Conservation (phyloP, 2,797 vertebrate genomes). For the Glossophaga mutica region DNA sequence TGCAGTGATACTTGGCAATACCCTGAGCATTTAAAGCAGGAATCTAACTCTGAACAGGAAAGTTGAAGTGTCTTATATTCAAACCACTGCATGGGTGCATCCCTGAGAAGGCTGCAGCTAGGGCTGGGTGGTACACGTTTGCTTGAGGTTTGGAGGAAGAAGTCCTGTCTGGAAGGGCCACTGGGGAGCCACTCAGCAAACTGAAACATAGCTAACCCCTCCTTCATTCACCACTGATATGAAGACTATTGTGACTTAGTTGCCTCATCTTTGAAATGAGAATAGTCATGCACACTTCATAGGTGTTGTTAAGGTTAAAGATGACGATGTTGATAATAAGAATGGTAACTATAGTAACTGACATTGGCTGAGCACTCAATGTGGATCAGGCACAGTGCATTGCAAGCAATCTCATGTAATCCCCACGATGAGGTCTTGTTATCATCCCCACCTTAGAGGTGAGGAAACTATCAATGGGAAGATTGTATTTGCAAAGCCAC, state of each 20-base stretch:
- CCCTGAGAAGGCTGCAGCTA: no score
- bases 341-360: background rate
- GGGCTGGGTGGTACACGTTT: rapidly evolving
- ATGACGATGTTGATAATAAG: no score
- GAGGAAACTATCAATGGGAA: background rate
- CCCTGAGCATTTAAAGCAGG: background rate
- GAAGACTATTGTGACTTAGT: background rate
- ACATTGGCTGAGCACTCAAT: background rate
- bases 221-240: background rate
- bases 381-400: background rate
- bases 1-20: background rate
- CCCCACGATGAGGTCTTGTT: background rate
- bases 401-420: background rate
- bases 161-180: background rate
- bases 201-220: background rate
- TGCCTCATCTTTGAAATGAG: background rate
- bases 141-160: background rate
- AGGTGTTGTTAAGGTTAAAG: background rate
- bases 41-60: background rate
- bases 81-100: rapidly evolving
- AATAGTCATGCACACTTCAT: background rate
- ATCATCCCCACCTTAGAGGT: background rate
- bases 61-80: background rate
- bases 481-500: background rate
- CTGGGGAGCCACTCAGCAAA: background rate